A percentile compares a stretch with the other conserved stretches of the same genome.
Conservation (phyloP, 2,113 vertebrate species). For the Strigops habroptila region DNA sequence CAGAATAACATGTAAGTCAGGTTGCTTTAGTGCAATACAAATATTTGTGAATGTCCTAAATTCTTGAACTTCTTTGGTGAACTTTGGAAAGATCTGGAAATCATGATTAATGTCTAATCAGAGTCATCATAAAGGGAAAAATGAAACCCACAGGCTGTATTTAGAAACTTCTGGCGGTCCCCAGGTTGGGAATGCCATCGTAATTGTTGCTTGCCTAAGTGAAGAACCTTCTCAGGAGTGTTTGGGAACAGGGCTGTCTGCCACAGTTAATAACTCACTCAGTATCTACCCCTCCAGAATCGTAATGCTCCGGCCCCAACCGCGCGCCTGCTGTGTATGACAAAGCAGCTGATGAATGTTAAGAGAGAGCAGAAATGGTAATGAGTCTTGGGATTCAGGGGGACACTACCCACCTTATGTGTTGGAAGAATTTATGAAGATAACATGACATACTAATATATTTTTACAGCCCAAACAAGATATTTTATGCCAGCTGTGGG, state of each 20-base stretch:
- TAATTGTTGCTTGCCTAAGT: slow-evolving; percentile 64
- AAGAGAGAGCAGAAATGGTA: slow-evolving; percentile 59
- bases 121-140: slow-evolving; percentile 21
- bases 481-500: slow-evolving; percentile 75
- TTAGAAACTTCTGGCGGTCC: slow-evolving; percentile 44
- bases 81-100: slow-evolving; percentile 63
- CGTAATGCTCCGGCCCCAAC: slow-evolving; percentile 58
- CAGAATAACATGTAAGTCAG: neutral
- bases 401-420: slow-evolving; percentile 70
- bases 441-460: slow-evolving; percentile 84
- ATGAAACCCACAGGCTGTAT: neutral
- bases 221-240: slow-evolving; percentile 66
- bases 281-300: slow-evolving; percentile 72
- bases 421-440: slow-evolving; percentile 83
- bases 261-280: slow-evolving; percentile 78
- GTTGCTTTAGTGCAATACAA: neutral
- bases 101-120: slow-evolving; percentile 64
- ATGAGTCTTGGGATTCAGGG: slow-evolving; percentile 70
- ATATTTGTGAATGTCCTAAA: slow-evolving; percentile 22
- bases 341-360: slow-evolving; percentile 73
- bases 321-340: slow-evolving; percentile 53
- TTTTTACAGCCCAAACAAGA: slow-evolving; percentile 83
- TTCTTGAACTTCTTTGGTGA: slow-evolving; percentile 57
- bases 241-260: slow-evolving; percentile 73
- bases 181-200: slow-evolving; percentile 49